Evolutionary conservation across 2,888 invertebrate genomes (phyloP), one percentile per base, ranked within the genome.

Genomic region (Pterobdella sp.): DNA sequence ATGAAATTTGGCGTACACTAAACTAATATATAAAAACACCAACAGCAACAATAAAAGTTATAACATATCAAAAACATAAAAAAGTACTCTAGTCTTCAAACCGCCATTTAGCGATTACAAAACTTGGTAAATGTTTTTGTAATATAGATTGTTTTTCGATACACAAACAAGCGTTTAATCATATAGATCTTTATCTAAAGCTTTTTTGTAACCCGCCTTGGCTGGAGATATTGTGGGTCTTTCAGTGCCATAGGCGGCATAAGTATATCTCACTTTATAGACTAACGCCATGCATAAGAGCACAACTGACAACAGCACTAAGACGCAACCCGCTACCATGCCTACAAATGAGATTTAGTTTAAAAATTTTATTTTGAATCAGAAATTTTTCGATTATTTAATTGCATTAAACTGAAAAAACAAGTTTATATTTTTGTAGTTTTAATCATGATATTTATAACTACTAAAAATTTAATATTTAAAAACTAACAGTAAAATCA

Each of bases 241-340:
- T 63, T 73, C 73, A 34, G 3, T 31, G 56, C 36, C 49, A 31
- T 29, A 60, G 4, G 31, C 63, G 10, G 69, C 52, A 31, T 63
- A 60, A 10, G 64, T 35, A 3, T 98, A 97, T 36, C 56, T 63
- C 18, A 71, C 56, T 22, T 31, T 32, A 36, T 71, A 71, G 52
- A 71, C 63, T 22, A 71, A 10, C 32, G 63, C 42, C 71, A 71
- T 71, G 63, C 52, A n/a, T n/a, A 71, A 31, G 14, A 71, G 34
- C n/a, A 71, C 31, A 26, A 71, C n/a, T 18, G 60, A 63, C 35
- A 71, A n/a, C 14, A 71, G 71, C 31, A 37, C 52, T 22, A 63
- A 31, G 0, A 71, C 56, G 10, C 52, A 63, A n/a, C 71, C 71
- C n/a, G 71, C 71, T 1, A 71, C 56, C 2, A 71, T 71, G 35